Evolutionary conservation across 2,113 vertebrate species (phyloP).

Genomic region (Apeltes quadracus): DNA sequence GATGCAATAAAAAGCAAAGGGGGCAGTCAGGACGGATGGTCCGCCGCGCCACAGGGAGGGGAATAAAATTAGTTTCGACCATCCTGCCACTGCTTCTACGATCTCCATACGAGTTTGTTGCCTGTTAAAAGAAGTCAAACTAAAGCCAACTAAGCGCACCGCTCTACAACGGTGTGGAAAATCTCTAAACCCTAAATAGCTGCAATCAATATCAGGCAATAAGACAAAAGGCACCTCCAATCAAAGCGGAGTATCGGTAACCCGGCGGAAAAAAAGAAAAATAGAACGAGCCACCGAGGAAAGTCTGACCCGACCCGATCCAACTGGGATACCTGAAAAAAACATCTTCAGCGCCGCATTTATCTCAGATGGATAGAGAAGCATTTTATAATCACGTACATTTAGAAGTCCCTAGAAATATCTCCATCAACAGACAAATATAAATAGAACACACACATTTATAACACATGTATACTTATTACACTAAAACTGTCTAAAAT

Average conservation of each 20-base stretch:
- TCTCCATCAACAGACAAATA: not conserved
- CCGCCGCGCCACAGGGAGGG: not conserved
- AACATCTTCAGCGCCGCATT: not conserved
- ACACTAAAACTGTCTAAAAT: not conserved
- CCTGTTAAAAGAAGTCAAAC: not conserved
- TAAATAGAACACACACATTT: not conserved
- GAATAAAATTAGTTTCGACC: constrained; percentile 16
- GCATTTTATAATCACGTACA: not conserved
- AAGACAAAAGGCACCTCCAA: constrained; percentile 41
- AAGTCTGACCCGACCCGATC: constrained; percentile 39
- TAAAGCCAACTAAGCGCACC: not conserved
- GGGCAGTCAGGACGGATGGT: not conserved
- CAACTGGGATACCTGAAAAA: no score
- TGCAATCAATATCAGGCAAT: constrained; percentile 34
- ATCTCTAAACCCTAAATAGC: constrained; percentile 22
- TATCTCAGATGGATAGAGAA: not conserved
- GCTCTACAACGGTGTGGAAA: not conserved
- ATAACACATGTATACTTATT: not conserved
- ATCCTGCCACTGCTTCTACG: not conserved
- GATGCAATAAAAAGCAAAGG: not conserved
- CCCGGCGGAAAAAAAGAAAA: not conserved
- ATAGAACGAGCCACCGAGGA: constrained; percentile 29
- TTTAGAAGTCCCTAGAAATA: not conserved
- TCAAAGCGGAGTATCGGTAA: constrained; percentile 26
- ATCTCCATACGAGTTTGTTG: constrained; percentile 17